phyloP scores from a whole-genome alignment of 2,113 vertebrate species.

The Bubo bubo region DNA sequence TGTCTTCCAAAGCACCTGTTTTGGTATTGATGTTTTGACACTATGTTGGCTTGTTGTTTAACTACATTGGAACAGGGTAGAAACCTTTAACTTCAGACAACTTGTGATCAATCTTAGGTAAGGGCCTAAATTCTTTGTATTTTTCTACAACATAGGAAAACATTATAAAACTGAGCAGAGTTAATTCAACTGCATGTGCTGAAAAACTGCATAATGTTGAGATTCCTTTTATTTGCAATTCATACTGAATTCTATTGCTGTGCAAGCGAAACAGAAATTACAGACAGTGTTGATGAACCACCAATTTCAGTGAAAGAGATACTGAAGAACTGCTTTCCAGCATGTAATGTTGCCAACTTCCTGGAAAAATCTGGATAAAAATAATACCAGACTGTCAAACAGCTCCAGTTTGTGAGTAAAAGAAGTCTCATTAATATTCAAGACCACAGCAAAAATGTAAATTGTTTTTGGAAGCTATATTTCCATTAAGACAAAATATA shows the following conservation, averaged over 20 bases:
- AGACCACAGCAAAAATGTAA: slow-evolving; percentile 43
- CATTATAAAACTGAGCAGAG: not conserved
- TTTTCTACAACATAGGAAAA: not conserved
- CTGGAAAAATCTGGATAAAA: slow-evolving; percentile 63
- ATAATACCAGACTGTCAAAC: slow-evolving; percentile 49
- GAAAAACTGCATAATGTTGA: slow-evolving; percentile 9
- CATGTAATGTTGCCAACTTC: slow-evolving; percentile 32
- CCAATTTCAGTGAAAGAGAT: slow-evolving; percentile 56
- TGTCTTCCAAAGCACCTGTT: not conserved
- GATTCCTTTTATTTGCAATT: slow-evolving; percentile 58
- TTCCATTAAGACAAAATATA: slow-evolving; percentile 37
- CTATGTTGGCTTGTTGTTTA: not conserved
- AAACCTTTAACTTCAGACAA: not conserved
- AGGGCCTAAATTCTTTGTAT: not conserved
- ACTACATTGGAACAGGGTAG: not conserved
- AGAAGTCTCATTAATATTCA: slow-evolving; percentile 43
- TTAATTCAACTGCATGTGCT: not conserved
- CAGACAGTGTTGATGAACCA: slow-evolving; percentile 62
- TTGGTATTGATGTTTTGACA: not conserved
- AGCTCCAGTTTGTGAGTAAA: slow-evolving; percentile 38
- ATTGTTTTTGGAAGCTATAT: slow-evolving; percentile 21
- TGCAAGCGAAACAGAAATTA: slow-evolving; percentile 59
- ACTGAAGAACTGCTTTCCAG: slow-evolving; percentile 50
- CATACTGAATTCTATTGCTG: slow-evolving; percentile 49
- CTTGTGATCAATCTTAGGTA: not conserved